Percentiles rank a stretch among this genome's conserved stretches.
Conservation (phyloP, 2,113 vertebrate genomes). For the Catagonus wagneri region DNA sequence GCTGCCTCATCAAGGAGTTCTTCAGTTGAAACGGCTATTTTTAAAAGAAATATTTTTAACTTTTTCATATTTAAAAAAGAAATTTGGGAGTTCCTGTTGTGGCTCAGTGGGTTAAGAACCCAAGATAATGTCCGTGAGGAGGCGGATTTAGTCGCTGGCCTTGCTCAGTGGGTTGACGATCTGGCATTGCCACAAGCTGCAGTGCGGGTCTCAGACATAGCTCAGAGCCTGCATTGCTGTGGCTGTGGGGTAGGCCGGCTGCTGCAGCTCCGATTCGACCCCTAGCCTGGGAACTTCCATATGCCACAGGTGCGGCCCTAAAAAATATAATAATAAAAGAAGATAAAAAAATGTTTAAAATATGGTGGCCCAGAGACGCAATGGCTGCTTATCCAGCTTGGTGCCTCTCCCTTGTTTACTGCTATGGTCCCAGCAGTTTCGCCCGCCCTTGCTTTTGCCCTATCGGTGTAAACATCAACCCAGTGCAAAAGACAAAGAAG, state of each 20-base stretch:
- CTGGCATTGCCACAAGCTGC: no score
- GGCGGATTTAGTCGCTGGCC: no score
- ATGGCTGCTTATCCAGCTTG: not conserved
- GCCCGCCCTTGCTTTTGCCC: not conserved
- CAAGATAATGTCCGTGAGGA: no score
- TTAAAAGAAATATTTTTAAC: not conserved
- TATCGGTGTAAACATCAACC: not conserved
- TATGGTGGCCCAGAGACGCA: not conserved
- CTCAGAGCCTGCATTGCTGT: no score
- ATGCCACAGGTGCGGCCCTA: no score
- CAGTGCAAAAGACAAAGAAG: not conserved
- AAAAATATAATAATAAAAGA: no score
- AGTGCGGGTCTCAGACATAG: no score
- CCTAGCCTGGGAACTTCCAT: no score
- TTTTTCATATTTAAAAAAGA: not conserved
- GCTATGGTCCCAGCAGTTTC: not conserved
- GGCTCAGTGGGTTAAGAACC: no score
- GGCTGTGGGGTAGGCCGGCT: no score
- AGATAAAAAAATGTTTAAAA: not conserved
- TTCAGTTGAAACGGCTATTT: not conserved
- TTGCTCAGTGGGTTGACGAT: no score
- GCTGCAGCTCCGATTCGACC: no score
- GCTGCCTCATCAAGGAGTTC: not conserved
- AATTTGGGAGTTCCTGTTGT: not conserved
- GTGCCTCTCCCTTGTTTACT: not conserved